Evolutionary conservation across 2,797 vertebrate genomes (phyloP).

Genomic region (Tamandua tetradactyla): DNA sequence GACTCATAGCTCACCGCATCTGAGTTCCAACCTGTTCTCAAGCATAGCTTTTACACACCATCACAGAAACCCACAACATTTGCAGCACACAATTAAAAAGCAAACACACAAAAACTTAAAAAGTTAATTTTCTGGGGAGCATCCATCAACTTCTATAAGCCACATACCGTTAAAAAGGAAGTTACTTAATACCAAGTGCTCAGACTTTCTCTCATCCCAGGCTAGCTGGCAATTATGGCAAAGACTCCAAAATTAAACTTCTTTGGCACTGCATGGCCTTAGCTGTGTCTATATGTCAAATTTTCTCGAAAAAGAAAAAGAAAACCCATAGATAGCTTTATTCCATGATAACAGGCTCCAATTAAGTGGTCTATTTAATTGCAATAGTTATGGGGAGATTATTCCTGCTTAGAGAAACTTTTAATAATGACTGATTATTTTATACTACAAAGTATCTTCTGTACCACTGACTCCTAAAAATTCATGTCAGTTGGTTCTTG

Average conservation of each 20-base stretch:
- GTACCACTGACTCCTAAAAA: not conserved
- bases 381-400: not conserved
- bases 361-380: not conserved
- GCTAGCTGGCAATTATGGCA: not conserved
- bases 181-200: not conserved
- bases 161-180: not conserved
- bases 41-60: not conserved
- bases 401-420: constrained; percentile 7
- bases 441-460: not conserved
- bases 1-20: not conserved
- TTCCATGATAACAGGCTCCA: not conserved
- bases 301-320: not conserved
- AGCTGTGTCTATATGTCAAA: not conserved
- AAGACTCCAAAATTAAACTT: not conserved
- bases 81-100: not conserved
- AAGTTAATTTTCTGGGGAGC: not conserved
- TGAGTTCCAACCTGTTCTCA: not conserved
- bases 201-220: not conserved
- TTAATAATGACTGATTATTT: not conserved
- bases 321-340: not conserved
- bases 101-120: constrained; percentile 29
- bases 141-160: not conserved
- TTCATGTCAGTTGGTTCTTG: not conserved
- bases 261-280: not conserved
- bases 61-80: not conserved